Evolutionary conservation across 2,888 invertebrate genomes (phyloP).

Genomic region (Platynereis dumerilii): DNA sequence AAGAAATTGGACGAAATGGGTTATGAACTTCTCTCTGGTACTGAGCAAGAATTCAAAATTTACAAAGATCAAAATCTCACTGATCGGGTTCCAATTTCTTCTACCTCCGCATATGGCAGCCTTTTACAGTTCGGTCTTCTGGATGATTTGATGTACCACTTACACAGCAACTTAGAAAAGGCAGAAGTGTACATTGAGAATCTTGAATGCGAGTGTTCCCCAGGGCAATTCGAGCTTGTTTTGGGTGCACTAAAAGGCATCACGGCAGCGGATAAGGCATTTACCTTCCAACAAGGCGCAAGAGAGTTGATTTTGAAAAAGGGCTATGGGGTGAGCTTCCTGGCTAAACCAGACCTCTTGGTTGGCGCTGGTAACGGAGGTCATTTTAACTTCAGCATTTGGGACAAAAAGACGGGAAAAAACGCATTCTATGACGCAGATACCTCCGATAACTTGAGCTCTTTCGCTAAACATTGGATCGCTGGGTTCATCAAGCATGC

Average conservation of each 20-base stretch:
- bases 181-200: neutral
- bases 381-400: slow-evolving; percentile 3
- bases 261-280: neutral
- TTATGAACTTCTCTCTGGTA: neutral
- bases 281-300: slow-evolving; percentile 7
- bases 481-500: slow-evolving; percentile 27
- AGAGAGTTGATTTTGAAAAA: neutral
- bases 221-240: slow-evolving; percentile 7
- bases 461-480: slow-evolving; percentile 21
- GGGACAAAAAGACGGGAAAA: neutral
- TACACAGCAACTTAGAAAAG: neutral
- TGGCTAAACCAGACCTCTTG: neutral
- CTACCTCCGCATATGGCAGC: too few species aligned
- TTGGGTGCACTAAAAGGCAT: slow-evolving; percentile 4
- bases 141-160: neutral
- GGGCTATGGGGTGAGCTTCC: neutral
- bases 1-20: neutral
- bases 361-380: neutral
- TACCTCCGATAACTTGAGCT: slow-evolving; percentile 18
- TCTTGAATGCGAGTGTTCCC: neutral
- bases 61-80: too few species aligned
- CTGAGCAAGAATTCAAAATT: neutral
- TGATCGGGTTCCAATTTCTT: too few species aligned
- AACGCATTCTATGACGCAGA: neutral
- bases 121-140: too few species aligned